These are phyloP conservation scores for Megaceryle maxima DNA, from an alignment of 2,113 vertebrate species.

Conservation along the genomic window DNA sequence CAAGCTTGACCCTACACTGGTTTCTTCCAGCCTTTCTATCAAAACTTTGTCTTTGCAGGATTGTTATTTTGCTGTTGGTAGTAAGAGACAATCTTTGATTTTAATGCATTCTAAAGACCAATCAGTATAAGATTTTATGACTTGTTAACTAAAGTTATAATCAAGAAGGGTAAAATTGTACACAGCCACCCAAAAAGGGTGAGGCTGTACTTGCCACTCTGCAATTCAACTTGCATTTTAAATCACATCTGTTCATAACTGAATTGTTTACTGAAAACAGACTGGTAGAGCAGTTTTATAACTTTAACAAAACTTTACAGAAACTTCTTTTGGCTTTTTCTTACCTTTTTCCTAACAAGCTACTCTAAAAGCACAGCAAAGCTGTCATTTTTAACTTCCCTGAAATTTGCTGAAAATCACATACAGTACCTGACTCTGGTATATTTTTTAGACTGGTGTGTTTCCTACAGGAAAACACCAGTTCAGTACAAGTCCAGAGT, in stretches of 20 bases:
- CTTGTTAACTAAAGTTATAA: not conserved
- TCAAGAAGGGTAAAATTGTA: not conserved
- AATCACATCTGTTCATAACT: not conserved
- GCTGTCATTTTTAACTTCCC: not conserved
- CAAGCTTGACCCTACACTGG: not conserved
- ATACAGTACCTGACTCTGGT: not conserved
- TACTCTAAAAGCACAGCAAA: not conserved
- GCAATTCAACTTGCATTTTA: not conserved
- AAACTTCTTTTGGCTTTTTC: not conserved
- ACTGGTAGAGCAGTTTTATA: not conserved
- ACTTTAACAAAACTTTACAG: not conserved
- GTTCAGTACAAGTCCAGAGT: not conserved
- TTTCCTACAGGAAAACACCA: not conserved
- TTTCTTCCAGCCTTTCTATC: not conserved
- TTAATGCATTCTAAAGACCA: not conserved
- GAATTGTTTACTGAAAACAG: not conserved
- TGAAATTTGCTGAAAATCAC: not conserved
- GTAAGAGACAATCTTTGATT: not conserved
- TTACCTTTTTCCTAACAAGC: not conserved
- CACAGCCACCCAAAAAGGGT: not conserved
- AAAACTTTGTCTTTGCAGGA: not conserved
- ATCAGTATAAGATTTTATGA: not conserved
- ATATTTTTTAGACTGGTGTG: not conserved
- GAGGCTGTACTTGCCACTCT: not conserved
- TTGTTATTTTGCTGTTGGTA: not conserved